Base-by-base conservation (phyloP, 2,888 invertebrate species). In the Anagyrus pseudococci region DNA sequence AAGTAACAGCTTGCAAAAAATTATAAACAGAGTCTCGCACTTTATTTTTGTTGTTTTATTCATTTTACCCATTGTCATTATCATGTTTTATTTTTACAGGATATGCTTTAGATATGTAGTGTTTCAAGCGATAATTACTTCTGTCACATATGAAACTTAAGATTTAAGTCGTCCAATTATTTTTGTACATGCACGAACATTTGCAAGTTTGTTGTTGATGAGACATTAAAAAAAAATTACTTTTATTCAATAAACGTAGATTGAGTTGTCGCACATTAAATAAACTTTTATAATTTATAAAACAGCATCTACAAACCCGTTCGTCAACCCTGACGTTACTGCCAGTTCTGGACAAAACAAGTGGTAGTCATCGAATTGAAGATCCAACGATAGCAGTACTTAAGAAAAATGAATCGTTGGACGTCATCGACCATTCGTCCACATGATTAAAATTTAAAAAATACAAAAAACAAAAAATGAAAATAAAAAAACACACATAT, bases 221-320 rank as follows among this genome's bases (percentile, higher is more conserved):
- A 7, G 17, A 49, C 2, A 26, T 40, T 20, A 41, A 13, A 23
- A 41, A 41, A 20, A 26, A 17, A 40, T 37, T 22, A 6, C 6
- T 52, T 25, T 43, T 43, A 48, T 26, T 48, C 29, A 7, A 29
- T 37, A 37, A 37, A 37, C n/a, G 15, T 37, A 37, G 3, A 4
- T 37, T 37, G 33, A 29, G 29, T 29, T 10, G 33, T 13, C 15
- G 10, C n/a, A 48, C 44, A 29, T 33, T 49, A 52, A 56, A 55
- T 20, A 40, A 25, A 2, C n/a, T 37, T 61, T n/a, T n/a, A n/a
- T 47, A 29, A 19, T 50, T 58, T 58, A 10, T 47, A 56, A 56
- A 33, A 22, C 62, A 67, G 71, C 71, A 22, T 71, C 78, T 60
- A 80, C 80, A 71, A 80, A 80, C 70, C 80, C 80, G 58, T 80